phyloP scores from a whole-genome alignment of 1,140 invertebrate species.

The Drosophila eugracilis region DNA sequence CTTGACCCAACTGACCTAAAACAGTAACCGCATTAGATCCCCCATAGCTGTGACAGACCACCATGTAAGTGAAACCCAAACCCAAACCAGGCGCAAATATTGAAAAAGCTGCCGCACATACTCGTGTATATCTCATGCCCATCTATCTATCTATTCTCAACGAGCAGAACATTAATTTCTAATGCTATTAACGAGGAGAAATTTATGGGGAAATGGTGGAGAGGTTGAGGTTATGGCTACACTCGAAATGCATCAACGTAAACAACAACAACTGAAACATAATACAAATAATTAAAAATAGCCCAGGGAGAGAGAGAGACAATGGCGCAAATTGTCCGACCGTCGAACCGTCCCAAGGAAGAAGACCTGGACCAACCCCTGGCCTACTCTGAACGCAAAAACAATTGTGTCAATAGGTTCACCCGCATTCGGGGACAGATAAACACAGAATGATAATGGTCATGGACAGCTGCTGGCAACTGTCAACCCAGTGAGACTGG shows the following conservation, averaged over 20 bases:
- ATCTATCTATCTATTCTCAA: constrained; percentile 28
- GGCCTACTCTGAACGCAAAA: constrained; percentile 57
- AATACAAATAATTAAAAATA: constrained; percentile 83
- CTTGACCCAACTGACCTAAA: constrained; percentile 64
- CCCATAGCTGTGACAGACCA: constrained; percentile 44
- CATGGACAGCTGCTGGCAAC: constrained; percentile 70
- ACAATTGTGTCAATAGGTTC: constrained; percentile 83
- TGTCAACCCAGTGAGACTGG: constrained; percentile 51
- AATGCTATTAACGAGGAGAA: constrained; percentile 59
- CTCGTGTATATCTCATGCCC: too few species aligned
- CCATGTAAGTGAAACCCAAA: constrained; percentile 67
- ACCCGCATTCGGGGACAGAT: constrained; percentile 71
- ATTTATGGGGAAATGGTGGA: constrained; percentile 35
- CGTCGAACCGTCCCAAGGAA: constrained; percentile 15
- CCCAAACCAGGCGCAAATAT: constrained; percentile 59
- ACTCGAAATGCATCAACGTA: constrained; percentile 49
- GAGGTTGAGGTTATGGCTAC: constrained; percentile 31
- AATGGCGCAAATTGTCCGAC: constrained; percentile 47
- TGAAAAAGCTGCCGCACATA: constrained; percentile 58
- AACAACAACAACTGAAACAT: constrained; percentile 76
- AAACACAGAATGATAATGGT: constrained; percentile 73
- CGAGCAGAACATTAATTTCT: constrained; percentile 48
- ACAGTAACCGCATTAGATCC: constrained; percentile 66
- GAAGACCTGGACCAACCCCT: constrained; percentile 47
- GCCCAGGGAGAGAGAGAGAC: constrained; percentile 44